These are phyloP conservation scores for Plutella xylostella DNA, from an alignment of 2,888 invertebrate species.

Conservation along the genomic window DNA sequence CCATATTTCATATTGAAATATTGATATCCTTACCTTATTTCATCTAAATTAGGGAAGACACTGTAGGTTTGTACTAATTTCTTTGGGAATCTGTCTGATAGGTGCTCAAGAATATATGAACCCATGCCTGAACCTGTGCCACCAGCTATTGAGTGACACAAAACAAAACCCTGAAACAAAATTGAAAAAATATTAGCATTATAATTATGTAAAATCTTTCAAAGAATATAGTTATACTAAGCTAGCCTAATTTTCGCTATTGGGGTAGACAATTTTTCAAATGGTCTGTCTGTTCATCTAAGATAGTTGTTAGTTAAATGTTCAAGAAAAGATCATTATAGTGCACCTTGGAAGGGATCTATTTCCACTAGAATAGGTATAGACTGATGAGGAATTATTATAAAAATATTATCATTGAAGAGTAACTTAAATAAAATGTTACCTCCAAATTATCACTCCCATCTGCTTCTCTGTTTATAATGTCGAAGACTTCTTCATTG, in stretches of 20 bases:
- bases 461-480: constrained; percentile 98
- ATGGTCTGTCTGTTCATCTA: no score
- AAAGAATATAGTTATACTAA: no score
- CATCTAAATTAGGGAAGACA: constrained; percentile 98
- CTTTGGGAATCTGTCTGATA: constrained; percentile 95
- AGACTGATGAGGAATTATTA: no score
- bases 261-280: no score
- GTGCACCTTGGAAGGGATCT: no score
- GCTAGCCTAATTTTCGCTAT: no score
- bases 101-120: constrained; percentile 90
- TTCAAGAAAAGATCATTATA: no score
- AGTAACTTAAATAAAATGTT: constrained; percentile 15
- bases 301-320: no score
- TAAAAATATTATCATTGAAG: no score
- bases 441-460: constrained; percentile 98
- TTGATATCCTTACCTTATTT: constrained; percentile 75
- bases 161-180: constrained; percentile 85
- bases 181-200: constrained; percentile 7
- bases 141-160: constrained; percentile 99
- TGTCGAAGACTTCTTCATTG: constrained; percentile 97
- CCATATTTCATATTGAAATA: constrained; percentile 1
- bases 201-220: no score
- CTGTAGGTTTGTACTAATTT: constrained; percentile 98
- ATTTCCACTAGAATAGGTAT: no score
- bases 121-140: constrained; percentile 99